phyloP scores from a whole-genome alignment of 37 sponge, comb jelly and placozoan genomes.

The Chondrilla cf. caribensis region DNA sequence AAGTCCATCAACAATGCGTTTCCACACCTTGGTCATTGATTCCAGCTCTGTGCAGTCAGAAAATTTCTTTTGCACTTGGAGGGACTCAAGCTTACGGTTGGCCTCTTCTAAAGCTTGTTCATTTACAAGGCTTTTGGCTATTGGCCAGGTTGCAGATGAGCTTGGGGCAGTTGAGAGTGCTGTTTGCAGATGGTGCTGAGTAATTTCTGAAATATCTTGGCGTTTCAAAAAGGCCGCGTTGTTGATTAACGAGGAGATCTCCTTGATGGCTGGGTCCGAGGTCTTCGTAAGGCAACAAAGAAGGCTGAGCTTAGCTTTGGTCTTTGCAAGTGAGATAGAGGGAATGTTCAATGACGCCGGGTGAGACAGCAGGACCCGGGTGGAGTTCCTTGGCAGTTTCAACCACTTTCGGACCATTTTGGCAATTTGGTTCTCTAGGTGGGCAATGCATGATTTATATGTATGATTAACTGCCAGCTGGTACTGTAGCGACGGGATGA shows the following conservation, averaged over 20 bases:
- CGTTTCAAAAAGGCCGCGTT: not conserved
- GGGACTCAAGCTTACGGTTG: not conserved
- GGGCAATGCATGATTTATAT: too few species aligned
- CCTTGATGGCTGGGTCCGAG: not conserved
- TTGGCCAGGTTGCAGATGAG: not conserved
- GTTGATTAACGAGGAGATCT: not conserved
- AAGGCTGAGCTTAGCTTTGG: too few species aligned
- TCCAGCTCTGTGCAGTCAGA: not conserved
- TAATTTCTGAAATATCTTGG: not conserved
- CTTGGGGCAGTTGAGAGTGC: not conserved
- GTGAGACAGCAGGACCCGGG: too few species aligned
- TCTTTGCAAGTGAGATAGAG: too few species aligned
- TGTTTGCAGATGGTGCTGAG: not conserved
- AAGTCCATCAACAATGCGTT: not conserved
- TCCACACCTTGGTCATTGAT: not conserved
- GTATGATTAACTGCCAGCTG: too few species aligned
- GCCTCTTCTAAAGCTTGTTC: not conserved
- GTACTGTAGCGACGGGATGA: too few species aligned
- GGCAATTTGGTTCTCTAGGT: too few species aligned
- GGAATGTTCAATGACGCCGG: too few species aligned
- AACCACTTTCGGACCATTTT: too few species aligned
- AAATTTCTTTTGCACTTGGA: not conserved
- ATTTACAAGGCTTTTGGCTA: not conserved
- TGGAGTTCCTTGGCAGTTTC: too few species aligned
- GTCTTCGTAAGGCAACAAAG: not conserved